Evolutionary conservation across 1,140 invertebrate species (phyloP), one percentile per base, ranked within the genome.

Genomic region (Atta colombica): DNA sequence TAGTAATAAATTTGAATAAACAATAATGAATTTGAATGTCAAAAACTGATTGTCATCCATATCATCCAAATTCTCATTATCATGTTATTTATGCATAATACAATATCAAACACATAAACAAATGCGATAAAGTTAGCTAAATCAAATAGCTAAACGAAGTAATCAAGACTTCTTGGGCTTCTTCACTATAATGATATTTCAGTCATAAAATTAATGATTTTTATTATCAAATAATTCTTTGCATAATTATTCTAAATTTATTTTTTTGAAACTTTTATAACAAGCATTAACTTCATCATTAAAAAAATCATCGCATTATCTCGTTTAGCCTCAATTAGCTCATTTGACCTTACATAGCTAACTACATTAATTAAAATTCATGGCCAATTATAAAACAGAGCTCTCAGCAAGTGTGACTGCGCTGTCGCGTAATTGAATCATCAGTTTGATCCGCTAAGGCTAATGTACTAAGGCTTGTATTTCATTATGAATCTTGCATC

Each of bases 301-400:
- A n/a, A 81, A 55, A 25, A 55, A 81, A 58, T 78, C 61, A 31
- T 71, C 3, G 16, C 21, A 28, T 35, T 12, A 14, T 25, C 14
- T 28, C 18, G 66, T 28, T 69, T 58, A n/a, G 12, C 8, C 49
- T 55, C 65, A 81, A 58, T 81, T 81, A 81, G n/a, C n/a, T 21
- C 25, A 81, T 35, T 81, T 81, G 45, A 81, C 77, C 77, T 69
- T 71, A 39, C 49, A 25, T 71, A 81, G 53, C 25, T 81, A 81
- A 81, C 31, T 51, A 21, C 35, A 71, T 81, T 71, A 81, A 69
- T 81, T 81, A 81, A 81, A 71, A 81, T 81, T 81, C 77, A 81
- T 71, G 65, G n/a, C 28, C 65, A 35, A 55, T 35, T 55, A 39
- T 71, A 78, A 49, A 66, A 78, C 25, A 61, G 25, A 16, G 77